These are phyloP conservation scores for Amphiprion clarkii DNA, from an alignment of 2,797 vertebrate species.

Conservation along the genomic window DNA sequence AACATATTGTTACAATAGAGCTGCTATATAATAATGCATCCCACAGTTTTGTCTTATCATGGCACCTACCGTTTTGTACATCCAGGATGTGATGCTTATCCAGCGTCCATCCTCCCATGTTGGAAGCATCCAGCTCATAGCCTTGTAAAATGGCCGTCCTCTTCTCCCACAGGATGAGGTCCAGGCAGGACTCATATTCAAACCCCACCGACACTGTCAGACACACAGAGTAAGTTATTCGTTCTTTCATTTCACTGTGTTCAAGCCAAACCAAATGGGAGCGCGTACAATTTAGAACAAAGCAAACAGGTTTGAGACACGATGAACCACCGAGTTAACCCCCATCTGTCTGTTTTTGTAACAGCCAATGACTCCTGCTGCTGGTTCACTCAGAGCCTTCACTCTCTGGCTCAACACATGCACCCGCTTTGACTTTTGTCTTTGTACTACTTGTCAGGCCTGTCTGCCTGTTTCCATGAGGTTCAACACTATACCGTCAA, in stretches of 20 bases:
- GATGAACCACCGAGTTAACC: slow-evolving; percentile 2
- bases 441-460: slow-evolving; percentile 17
- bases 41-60: not conserved
- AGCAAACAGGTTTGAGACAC: slow-evolving; percentile 15
- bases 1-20: too few species aligned
- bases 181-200: slow-evolving; percentile 97
- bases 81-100: slow-evolving; percentile 97
- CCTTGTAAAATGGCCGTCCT: slow-evolving; percentile 94
- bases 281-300: slow-evolving; percentile 18
- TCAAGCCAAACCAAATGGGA: slow-evolving; percentile 8
- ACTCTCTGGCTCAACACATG: not conserved
- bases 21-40: not conserved
- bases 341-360: slow-evolving; percentile 29
- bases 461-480: slow-evolving; percentile 30
- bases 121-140: slow-evolving; percentile 95
- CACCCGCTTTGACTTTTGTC: not conserved
- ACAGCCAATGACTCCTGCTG: slow-evolving; percentile 19
- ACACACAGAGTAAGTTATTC: slow-evolving; percentile 29
- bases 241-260: not conserved
- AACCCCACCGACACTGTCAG: slow-evolving; percentile 96
- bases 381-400: not conserved
- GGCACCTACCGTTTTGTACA: slow-evolving; percentile 91
- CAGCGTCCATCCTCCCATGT: slow-evolving; percentile 96
- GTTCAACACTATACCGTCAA: slow-evolving; percentile 34
- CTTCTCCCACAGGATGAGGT: slow-evolving; percentile 98